phyloP scores from a whole-genome alignment of 2,888 invertebrate species.

The Mesorhabditis spiculigera region DNA sequence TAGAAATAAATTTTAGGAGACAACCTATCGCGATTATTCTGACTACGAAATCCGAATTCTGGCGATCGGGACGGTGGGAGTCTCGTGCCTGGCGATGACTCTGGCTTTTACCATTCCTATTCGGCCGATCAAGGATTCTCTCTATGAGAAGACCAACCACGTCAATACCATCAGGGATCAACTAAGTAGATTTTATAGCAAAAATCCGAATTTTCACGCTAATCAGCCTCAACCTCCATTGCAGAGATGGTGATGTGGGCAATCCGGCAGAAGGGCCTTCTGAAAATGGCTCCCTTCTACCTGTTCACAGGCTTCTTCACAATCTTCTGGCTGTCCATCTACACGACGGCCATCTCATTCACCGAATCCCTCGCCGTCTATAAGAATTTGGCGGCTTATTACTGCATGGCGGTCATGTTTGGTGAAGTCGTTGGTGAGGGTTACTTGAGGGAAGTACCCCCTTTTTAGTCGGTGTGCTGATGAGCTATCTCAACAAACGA shows the following conservation, averaged over 20 bases:
- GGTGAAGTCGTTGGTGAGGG: background rate
- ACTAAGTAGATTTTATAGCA: background rate
- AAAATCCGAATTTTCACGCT: background rate
- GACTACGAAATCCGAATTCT: background rate
- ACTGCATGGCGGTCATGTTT: background rate
- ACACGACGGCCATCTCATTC: conserved; percentile 36
- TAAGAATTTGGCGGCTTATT: background rate
- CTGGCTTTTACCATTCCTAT: background rate
- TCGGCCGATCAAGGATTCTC: background rate
- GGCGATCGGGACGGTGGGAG: background rate
- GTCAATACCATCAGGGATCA: background rate
- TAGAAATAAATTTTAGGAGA: background rate
- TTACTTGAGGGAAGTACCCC: background rate
- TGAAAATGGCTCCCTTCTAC: background rate
- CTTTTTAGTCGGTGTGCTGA: conserved; percentile 30
- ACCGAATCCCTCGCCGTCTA: conserved; percentile 9
- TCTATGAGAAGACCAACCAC: background rate
- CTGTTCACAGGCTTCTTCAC: conserved; percentile 2
- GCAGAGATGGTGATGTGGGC: background rate
- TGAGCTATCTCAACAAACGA: conserved; percentile 23
- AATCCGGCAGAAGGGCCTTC: conserved; percentile 1
- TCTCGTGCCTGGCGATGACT: background rate
- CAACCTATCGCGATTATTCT: background rate
- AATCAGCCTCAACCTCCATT: background rate
- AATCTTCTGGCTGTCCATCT: conserved; percentile 22